Evolutionary conservation across 1,140 invertebrate genomes (phyloP).

Genomic region (Drosophila teissieri): DNA sequence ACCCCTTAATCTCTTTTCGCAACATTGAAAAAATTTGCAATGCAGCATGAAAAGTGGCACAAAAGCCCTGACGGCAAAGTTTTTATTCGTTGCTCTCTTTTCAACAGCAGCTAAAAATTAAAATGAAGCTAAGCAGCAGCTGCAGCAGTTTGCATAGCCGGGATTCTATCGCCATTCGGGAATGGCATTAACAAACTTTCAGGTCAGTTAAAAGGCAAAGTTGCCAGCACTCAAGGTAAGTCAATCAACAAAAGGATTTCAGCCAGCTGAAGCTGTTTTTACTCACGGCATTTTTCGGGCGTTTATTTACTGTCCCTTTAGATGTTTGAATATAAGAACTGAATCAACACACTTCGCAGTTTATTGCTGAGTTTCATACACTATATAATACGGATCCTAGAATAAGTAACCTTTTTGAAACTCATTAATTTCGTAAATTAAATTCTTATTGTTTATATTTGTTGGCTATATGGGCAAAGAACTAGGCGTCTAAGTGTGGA

Average conservation of each 20-base stretch:
- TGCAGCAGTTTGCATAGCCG: conserved; percentile 30
- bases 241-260: conserved; percentile 45
- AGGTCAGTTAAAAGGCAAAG: conserved; percentile 38
- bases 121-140: conserved; percentile 42
- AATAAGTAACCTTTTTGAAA: neutral
- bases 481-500: too few species aligned
- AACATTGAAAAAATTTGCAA: conserved; percentile 48
- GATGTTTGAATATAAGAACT: conserved; percentile 1
- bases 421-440: too few species aligned
- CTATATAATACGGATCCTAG: too few species aligned
- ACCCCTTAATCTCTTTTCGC: conserved; percentile 19
- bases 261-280: conserved; percentile 7
- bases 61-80: conserved; percentile 40
- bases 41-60: conserved; percentile 41
- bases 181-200: conserved; percentile 45
- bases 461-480: too few species aligned
- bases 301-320: conserved; percentile 28
- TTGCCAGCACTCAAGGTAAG: conserved; percentile 41
- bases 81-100: conserved; percentile 11
- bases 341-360: neutral
- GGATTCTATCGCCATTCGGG: conserved; percentile 33
- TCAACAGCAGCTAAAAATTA: conserved; percentile 33
- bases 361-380: neutral
- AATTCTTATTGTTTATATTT: too few species aligned
- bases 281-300: neutral